Base-by-base conservation (phyloP, 2,797 vertebrate genomes). In the Notolabrus celidotus region DNA sequence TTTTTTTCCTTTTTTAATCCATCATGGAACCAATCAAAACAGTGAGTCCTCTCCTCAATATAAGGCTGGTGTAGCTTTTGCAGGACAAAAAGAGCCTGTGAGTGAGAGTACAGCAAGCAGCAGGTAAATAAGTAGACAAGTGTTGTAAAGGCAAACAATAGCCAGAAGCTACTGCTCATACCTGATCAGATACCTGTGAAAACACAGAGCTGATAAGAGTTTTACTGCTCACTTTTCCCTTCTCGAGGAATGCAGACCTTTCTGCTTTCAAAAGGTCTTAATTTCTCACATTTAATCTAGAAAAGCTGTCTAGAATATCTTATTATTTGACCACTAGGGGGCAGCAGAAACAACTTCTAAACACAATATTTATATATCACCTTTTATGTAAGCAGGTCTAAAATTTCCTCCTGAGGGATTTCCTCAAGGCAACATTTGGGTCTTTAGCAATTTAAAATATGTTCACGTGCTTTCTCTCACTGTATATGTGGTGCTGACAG, bases 281-380 rank as follows among this genome's bases (percentile, higher is more conserved):
- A 2, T 7, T 4, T 39, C 23, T 34, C 11, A 5, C 12, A 25
- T 25, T 15, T 14, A 5, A 15, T 8, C 17, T 50, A 1, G 22
- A 38, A 7, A 20, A 7, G 38, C 16, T 34, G 6, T 3, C 25
- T 33, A n/a, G n/a, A n/a, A n/a, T n/a, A n/a, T n/a, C n/a, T n/a
- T n/a, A n/a, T 22, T 57, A 31, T 14, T 4, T 23, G 15, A 16
- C 49, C 70, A 64, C 46, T 10, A 31, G 46, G 54, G 38, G 46
- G 45, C 58, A 49, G 45, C 22, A 49, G 58, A 49, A 61, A 19
- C 31, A 39, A 61, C 16, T 23, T 47, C 14, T 36, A 16, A 43
- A 15, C 27, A 33, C 4, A 14, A 7, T 15, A 36, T 2, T 23
- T 10, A 29, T 5, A 0, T 47, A 15, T 47, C 7, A 20, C n/a